Evolutionary conservation across 2,888 invertebrate species (phyloP).

Genomic region (Argyresthia albistria): DNA sequence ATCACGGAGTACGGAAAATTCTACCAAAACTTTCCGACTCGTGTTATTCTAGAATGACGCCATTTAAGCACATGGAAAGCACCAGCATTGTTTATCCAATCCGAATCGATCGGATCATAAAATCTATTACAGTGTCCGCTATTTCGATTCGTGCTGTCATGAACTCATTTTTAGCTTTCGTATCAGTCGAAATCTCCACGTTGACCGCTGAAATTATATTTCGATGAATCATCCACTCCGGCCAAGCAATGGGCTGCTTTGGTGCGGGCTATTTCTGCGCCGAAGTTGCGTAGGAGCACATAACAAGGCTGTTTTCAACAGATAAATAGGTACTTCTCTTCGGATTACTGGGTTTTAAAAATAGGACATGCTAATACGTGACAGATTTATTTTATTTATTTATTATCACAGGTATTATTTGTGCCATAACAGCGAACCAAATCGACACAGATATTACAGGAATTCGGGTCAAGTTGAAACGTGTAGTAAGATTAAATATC

Average conservation of each 20-base stretch:
- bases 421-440: no score
- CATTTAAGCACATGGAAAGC: no score
- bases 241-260: constrained; percentile 34
- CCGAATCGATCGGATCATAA: background rate
- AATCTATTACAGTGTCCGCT: background rate
- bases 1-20: no score
- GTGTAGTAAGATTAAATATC: no score
- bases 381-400: no score
- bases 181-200: constrained; percentile 33
- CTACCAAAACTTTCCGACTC: no score
- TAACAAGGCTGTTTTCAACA: constrained; percentile 59
- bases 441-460: background rate
- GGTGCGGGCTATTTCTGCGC: constrained; percentile 35
- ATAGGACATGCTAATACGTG: constrained; percentile 28
- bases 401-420: no score
- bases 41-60: no score
- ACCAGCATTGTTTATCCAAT: no score
- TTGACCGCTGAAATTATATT: constrained; percentile 52
- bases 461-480: background rate
- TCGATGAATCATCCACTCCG: constrained; percentile 42
- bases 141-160: constrained; percentile 24
- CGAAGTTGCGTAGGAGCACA: constrained; percentile 47
- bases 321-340: constrained; percentile 38
- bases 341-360: constrained; percentile 41
- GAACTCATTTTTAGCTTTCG: constrained; percentile 27